Conservation (phyloP, 2,113 vertebrate genomes). For the Carassius carassius region DNA sequence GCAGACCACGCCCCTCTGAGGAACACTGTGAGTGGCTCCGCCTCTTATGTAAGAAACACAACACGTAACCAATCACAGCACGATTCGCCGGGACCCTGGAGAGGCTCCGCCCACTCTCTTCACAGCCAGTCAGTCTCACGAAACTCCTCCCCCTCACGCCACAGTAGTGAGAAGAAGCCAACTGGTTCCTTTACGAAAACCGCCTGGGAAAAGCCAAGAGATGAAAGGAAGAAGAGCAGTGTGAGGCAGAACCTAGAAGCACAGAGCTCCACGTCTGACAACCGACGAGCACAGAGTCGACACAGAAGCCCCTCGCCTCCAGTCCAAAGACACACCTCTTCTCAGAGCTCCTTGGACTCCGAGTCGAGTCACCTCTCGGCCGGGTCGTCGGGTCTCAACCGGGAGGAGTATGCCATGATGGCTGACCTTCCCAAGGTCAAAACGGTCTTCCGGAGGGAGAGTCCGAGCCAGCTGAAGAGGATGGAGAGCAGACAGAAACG, state of each 20-base stretch:
- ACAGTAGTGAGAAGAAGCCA: conserved; percentile 51
- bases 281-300: conserved; percentile 44
- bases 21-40: conserved; percentile 56
- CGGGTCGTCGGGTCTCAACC: conserved; percentile 77
- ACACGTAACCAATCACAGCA: conserved; percentile 51
- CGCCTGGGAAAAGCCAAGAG: conserved; percentile 55
- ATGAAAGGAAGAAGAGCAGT: conserved; percentile 55
- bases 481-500: conserved; percentile 73
- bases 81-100: conserved; percentile 56
- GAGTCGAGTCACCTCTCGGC: conserved; percentile 66
- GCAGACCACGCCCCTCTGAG: conserved; percentile 64
- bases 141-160: conserved; percentile 64
- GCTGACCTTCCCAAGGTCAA: conserved; percentile 87
- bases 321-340: conserved; percentile 68
- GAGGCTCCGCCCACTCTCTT: conserved; percentile 60
- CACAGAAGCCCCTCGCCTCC: conserved; percentile 66
- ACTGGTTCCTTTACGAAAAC: conserved; percentile 39
- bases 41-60: conserved; percentile 58
- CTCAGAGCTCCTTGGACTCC: conserved; percentile 77
- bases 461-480: conserved; percentile 48
- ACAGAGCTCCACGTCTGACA: conserved; percentile 39
- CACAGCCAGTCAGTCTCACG: conserved; percentile 65
- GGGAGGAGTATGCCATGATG: conserved; percentile 83
- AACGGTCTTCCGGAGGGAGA: conserved; percentile 74
- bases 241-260: conserved; percentile 53